Evolutionary conservation across 2,797 vertebrate species (phyloP), one percentile per base, ranked within the genome.

Genomic region (Numenius phaeopus): DNA sequence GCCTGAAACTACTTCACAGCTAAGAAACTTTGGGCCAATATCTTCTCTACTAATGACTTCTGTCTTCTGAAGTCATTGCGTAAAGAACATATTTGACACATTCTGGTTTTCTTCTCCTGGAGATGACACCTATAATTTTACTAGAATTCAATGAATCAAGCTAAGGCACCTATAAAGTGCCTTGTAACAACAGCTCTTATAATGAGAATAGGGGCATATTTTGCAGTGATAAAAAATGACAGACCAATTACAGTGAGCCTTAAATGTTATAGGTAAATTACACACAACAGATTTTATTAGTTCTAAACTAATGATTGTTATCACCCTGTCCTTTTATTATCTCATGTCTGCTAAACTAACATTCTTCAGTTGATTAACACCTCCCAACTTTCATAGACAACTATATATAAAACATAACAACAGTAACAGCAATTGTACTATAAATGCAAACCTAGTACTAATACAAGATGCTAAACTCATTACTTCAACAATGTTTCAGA

Each of bases 191-290:
- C 3, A 87, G 73, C 24, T 79, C 58, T 82, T 90, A 39, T 58
- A 55, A 80, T 66, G 22, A 90, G 44, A 90, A 83, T 19, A 77
- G 61, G 24, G 84, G 26, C 59, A 61, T 91, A 94, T 94, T 95
- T 94, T 94, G 30, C 69, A 87, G 49, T 73, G 58, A 79, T 83
- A 87, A 94, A 96, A 94, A 94, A 94, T 71, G 90, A 90, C 52
- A 97, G 29, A 79, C 39, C 58, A 95, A 50, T 96, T 86, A 91
- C 27, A 90, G 46, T 69, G 37, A 88, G 32, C 22, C 50, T 80
- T 87, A 89, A 90, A 73, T 93, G 76, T 79, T 97, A 84, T 77
- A 95, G 78, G 76, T 85, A 97, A 93, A 92, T 94, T 96, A 83
- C 32, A 94, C 10, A 87, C 52, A 85, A 91, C 34, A 73, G 47